Conservation (phyloP, 2,888 invertebrate genomes). For the Tinea semifulvella region DNA sequence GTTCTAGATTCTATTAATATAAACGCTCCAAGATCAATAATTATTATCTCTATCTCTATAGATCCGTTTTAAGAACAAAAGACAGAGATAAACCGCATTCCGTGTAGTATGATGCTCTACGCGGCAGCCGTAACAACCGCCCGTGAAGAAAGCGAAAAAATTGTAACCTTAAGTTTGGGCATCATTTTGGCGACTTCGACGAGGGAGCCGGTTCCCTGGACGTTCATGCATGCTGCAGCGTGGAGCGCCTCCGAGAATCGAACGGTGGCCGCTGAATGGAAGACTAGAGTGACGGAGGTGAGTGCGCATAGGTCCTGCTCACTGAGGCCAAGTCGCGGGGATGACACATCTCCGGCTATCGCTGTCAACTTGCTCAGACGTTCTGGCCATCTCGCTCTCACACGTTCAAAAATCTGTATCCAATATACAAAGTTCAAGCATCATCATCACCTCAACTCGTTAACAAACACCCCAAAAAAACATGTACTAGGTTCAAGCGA, state of each 20-base stretch:
- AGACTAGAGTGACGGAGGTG: constrained; percentile 81
- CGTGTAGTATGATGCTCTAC: too few species aligned
- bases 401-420: constrained; percentile 73
- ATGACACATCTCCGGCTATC: constrained; percentile 79
- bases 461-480: too few species aligned
- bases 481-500: too few species aligned
- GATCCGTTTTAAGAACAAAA: too few species aligned
- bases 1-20: too few species aligned
- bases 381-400: constrained; percentile 70
- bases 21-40: too few species aligned
- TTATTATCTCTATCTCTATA: too few species aligned
- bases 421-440: too few species aligned
- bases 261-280: constrained; percentile 97
- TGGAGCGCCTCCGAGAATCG: constrained; percentile 92
- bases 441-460: too few species aligned
- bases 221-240: constrained; percentile 88
- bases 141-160: too few species aligned
- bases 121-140: too few species aligned
- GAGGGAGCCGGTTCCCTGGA: constrained; percentile 86
- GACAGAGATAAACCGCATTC: too few species aligned
- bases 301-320: constrained; percentile 70
- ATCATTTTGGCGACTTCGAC: constrained; percentile 85
- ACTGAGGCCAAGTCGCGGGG: constrained; percentile 75
- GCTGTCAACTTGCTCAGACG: constrained; percentile 73
- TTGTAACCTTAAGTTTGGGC: constrained; percentile 72